Percentiles rank a stretch among this genome's conserved stretches.
Evolutionary conservation across 2,113 vertebrate genomes (phyloP).

Genomic region (Chamaetylas fuelleborni): DNA sequence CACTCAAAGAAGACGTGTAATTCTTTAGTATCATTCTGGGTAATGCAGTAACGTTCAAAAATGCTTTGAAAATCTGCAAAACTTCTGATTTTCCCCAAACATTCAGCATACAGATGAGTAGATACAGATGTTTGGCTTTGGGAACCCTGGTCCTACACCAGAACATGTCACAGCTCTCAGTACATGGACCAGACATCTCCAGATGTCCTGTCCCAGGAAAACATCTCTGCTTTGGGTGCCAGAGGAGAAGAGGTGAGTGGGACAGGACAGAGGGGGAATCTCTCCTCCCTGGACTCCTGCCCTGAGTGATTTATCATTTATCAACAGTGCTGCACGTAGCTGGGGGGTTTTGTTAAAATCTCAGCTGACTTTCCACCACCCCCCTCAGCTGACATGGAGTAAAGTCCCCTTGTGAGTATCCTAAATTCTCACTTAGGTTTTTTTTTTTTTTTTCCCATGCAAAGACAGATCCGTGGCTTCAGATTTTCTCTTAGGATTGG

Average conservation of each 20-base stretch:
- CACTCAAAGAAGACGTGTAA: neutral
- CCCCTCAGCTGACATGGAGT: neutral
- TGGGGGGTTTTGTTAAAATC: neutral
- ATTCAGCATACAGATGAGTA: neutral
- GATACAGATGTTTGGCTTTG: neutral
- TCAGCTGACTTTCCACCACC: neutral
- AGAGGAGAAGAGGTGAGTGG: neutral
- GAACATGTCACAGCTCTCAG: neutral
- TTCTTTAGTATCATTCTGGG: neutral
- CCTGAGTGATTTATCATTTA: neutral
- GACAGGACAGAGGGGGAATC: neutral
- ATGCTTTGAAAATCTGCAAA: neutral
- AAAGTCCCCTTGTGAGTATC: neutral
- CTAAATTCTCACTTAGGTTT: neutral
- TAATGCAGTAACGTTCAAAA: neutral
- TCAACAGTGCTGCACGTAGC: rapidly evolving
- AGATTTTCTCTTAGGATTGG: neutral
- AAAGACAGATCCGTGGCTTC: rapidly evolving
- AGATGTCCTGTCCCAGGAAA: neutral
- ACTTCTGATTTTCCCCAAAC: neutral
- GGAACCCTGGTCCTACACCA: neutral
- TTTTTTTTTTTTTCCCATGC: neutral
- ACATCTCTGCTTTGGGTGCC: neutral
- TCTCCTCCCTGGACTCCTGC: neutral
- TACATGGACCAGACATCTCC: neutral